Conservation (phyloP, 1,140 invertebrate genomes). For the Apis mellifera region DNA sequence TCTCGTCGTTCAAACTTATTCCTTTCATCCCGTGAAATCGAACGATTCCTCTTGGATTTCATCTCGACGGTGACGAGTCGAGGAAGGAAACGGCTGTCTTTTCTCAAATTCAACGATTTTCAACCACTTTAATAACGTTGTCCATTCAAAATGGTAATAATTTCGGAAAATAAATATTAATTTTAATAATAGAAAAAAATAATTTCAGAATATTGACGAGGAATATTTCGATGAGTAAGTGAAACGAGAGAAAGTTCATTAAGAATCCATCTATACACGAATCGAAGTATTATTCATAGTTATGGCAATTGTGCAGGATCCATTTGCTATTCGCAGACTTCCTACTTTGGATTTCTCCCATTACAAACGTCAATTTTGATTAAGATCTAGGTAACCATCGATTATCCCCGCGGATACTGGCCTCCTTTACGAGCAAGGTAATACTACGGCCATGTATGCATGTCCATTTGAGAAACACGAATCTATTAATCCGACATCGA, state of each 20-base stretch:
- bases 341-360: conserved; percentile 17
- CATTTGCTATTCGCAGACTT: neutral
- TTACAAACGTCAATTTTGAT: conserved; percentile 12
- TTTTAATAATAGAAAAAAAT: too few species aligned
- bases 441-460: conserved; percentile 44
- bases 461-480: conserved; percentile 53
- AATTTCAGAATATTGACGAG: too few species aligned
- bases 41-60: conserved; percentile 12
- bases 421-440: conserved; percentile 49
- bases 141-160: too few species aligned
- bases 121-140: too few species aligned
- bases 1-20: conserved; percentile 26
- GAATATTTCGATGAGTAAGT: too few species aligned
- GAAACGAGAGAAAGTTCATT: too few species aligned
- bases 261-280: neutral
- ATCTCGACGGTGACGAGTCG: neutral
- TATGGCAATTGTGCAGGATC: neutral
- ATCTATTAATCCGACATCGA: conserved; percentile 62
- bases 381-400: conserved; percentile 3
- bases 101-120: too few species aligned
- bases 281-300: neutral
- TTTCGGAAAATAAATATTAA: too few species aligned
- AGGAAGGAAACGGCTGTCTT: neutral
- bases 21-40: conserved; percentile 18
- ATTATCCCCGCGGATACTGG: conserved; percentile 27